Conservation (phyloP, 2,888 invertebrate genomes). For the Thera obeliscata region DNA sequence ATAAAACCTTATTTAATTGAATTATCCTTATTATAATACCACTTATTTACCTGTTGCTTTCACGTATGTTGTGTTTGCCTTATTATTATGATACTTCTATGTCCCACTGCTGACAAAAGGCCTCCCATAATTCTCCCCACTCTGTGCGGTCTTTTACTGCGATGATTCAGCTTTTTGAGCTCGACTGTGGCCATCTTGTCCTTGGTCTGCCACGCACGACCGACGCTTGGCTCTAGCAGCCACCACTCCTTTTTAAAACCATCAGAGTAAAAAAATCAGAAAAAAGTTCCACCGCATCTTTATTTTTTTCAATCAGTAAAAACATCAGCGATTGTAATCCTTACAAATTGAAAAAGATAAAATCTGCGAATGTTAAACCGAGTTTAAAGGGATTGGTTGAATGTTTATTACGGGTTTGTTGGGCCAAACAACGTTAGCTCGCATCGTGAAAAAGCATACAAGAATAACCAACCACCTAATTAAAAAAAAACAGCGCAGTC, state of each 20-base stretch:
- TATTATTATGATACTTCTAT: too few relatives aligned
- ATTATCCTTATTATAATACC: too few relatives aligned
- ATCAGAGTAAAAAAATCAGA: background rate
- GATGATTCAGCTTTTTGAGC: too few relatives aligned
- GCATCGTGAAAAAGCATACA: slow-evolving; percentile 16
- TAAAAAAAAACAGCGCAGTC: background rate
- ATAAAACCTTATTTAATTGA: too few relatives aligned
- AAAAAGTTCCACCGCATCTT: background rate
- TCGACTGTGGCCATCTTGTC: background rate
- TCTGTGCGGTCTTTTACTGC: too few relatives aligned
- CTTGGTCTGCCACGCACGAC: too few relatives aligned
- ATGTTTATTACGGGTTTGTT: slow-evolving; percentile 45
- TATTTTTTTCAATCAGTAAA: slow-evolving; percentile 23
- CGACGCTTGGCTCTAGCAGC: too few relatives aligned
- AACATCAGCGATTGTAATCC: slow-evolving; percentile 16
- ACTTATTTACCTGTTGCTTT: too few relatives aligned
- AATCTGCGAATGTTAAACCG: slow-evolving; percentile 38
- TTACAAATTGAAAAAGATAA: slow-evolving; percentile 49
- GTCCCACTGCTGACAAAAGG: too few relatives aligned
- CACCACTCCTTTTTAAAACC: background rate
- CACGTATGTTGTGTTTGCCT: too few relatives aligned
- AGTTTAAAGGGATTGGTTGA: slow-evolving; percentile 42
- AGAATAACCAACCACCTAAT: too few relatives aligned
- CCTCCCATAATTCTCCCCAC: too few relatives aligned
- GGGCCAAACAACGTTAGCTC: slow-evolving; percentile 12